Conservation (phyloP, 2,888 invertebrate genomes). For the Cinara cedri region DNA sequence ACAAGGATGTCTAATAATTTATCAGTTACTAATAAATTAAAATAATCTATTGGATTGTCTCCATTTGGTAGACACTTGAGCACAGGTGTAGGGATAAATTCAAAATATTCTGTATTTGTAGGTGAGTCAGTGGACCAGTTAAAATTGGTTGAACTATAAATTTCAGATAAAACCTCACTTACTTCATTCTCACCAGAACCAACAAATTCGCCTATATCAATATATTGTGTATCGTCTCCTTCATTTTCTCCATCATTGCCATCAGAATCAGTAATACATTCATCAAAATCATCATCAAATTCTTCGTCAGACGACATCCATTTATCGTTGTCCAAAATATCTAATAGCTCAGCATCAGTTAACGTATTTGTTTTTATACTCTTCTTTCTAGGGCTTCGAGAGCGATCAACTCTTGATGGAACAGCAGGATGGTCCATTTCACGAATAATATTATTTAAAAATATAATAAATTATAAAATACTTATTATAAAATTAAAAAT, state of each 20-base stretch:
- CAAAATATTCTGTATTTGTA: constrained; percentile 11
- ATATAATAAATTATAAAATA: constrained; percentile 11
- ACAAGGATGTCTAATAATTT: no score
- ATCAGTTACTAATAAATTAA: no score
- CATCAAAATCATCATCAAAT: constrained; percentile 10
- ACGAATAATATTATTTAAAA: not conserved
- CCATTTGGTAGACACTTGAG: constrained; percentile 28
- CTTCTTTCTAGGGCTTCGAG: not conserved
- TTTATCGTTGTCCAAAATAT: constrained; percentile 17
- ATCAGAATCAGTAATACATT: constrained; percentile 8
- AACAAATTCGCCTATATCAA: not conserved
- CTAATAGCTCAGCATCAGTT: constrained; percentile 10
- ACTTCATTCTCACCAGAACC: not conserved
- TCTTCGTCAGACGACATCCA: constrained; percentile 22
- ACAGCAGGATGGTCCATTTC: constrained; percentile 5
- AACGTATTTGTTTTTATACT: not conserved
- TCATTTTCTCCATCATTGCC: not conserved
- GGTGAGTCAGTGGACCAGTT: constrained; percentile 29
- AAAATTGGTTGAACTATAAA: constrained; percentile 22
- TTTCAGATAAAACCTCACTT: constrained; percentile 12
- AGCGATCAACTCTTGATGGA: constrained; percentile 22
- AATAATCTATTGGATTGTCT: constrained; percentile 15
- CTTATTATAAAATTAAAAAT: constrained; percentile 7
- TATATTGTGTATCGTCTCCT: constrained; percentile 16
- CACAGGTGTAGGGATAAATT: constrained; percentile 8